These are phyloP conservation scores for Oreotrochilus melanogaster DNA, from an alignment of 2,113 vertebrate genomes.

Conservation along the genomic window DNA sequence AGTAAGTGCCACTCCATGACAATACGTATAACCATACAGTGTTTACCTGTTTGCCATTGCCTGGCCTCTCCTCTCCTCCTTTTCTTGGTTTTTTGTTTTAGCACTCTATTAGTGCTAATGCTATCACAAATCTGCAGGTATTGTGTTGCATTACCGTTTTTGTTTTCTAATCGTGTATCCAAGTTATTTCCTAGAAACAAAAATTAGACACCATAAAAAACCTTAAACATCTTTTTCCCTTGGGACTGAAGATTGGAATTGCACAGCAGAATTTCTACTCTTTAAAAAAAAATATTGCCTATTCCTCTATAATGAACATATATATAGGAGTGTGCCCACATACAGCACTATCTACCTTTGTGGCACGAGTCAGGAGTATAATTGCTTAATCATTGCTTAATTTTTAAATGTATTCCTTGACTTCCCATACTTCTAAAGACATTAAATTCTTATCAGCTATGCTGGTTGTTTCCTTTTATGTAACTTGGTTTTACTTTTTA, in stretches of 20 bases:
- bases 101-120: conserved; percentile 86
- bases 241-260: conserved; percentile 54
- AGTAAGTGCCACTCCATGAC: conserved; percentile 44
- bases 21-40: conserved; percentile 52
- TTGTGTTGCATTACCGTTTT: conserved; percentile 88
- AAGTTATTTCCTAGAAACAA: conserved; percentile 87
- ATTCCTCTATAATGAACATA: neutral
- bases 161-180: conserved; percentile 89
- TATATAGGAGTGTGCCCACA: neutral
- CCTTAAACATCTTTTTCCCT: conserved; percentile 45
- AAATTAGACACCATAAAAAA: conserved; percentile 71
- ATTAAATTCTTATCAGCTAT: neutral
- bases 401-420: neutral
- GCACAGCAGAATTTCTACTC: conserved; percentile 39
- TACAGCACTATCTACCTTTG: neutral
- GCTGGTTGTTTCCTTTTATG: neutral
- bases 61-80: conserved; percentile 93
- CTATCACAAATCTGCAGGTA: conserved; percentile 96
- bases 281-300: neutral
- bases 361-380: neutral
- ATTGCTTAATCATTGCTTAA: neutral
- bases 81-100: conserved; percentile 94
- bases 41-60: conserved; percentile 96
- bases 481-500: neutral
- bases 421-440: neutral